Base-by-base conservation (phyloP, 2,113 vertebrate genomes). In the Ursus arctos region DNA sequence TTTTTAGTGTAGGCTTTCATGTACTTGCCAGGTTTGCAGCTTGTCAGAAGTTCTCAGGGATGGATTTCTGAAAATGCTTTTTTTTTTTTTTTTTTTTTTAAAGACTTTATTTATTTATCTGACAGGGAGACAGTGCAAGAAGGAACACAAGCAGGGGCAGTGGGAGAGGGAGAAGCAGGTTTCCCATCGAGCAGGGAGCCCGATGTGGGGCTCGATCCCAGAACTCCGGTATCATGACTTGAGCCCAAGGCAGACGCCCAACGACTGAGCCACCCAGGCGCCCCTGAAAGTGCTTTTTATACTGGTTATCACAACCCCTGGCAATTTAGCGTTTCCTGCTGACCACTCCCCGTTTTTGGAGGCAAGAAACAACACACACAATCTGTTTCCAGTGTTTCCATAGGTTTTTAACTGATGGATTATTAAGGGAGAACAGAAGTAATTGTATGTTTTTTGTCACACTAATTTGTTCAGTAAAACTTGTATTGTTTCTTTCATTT, bases 41-140 rank as follows among this genome's bases (percentile, higher is more conserved):
- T 92, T 43, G 49, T 87, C 61, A 33, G 13, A 88, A 86, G 8
- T 89, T 83, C 76, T 81, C 71, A 95, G 71, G 63, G 21, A 77
- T 81, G 28, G 79, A 82, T 95, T 94, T 97, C 65, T 91, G 81
- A 36, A 83, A 69, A 47, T 72, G 69, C 63, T 63, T 88, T 97
- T 96, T 59, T 63, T 88, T 97, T 96, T 59, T 43, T 43, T 43
- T 43, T 43, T 43, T 43, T 43, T 43, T 43, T 43, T 43, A 36
- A 43, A 43, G 43, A 43, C 4, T 43, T 43, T 43, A 43, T 43
- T 43, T 43, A 43, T 43, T 43, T 43, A 43, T 43, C 43, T 43
- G 43, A 43, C 43, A 43, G 43, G 4, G 43, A 43, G 43, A 43
- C 43, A 43, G 43, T 43, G 43, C 43, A 43, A 43, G 43, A 43